A percentile compares a stretch with the other conserved stretches of the same genome.
Conservation (phyloP, 2,113 vertebrate genomes). For the Ranitomeya imitator region DNA sequence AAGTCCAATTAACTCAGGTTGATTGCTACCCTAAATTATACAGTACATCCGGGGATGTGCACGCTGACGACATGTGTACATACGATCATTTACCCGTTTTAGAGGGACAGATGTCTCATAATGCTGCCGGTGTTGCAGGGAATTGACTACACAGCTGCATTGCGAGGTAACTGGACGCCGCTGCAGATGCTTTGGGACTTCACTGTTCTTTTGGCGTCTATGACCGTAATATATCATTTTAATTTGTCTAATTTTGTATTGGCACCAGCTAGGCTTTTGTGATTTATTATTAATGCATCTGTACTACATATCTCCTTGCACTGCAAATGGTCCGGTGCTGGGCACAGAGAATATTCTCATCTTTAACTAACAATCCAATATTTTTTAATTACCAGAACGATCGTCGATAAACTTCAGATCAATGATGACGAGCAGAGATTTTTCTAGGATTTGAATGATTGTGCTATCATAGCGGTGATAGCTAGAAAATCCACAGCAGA, state of each 20-base stretch:
- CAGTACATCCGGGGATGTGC: neutral
- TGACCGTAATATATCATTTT: constrained; percentile 22
- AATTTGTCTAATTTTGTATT: constrained; percentile 29
- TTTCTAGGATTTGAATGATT: neutral
- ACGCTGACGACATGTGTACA: neutral
- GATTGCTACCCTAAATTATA: neutral
- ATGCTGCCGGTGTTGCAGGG: neutral
- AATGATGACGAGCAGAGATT: neutral
- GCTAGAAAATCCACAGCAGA: neutral
- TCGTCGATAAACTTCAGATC: constrained; percentile 5
- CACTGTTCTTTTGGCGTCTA: constrained; percentile 19
- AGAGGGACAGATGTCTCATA: neutral
- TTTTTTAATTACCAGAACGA: constrained; percentile 8
- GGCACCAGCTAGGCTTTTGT: neutral
- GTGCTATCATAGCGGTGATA: neutral
- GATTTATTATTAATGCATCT: constrained; percentile 25
- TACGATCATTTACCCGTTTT: neutral
- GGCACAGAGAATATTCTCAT: neutral
- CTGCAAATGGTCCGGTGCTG: neutral
- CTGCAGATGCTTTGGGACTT: constrained; percentile 37
- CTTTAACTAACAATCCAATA: neutral
- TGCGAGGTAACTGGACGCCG: constrained; percentile 8
- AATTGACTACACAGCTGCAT: constrained; percentile 17
- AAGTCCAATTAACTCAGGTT: neutral
- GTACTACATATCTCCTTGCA: neutral